Evolutionary conservation across 2,888 invertebrate genomes (phyloP).

Genomic region (Euplagia quadripunctaria): DNA sequence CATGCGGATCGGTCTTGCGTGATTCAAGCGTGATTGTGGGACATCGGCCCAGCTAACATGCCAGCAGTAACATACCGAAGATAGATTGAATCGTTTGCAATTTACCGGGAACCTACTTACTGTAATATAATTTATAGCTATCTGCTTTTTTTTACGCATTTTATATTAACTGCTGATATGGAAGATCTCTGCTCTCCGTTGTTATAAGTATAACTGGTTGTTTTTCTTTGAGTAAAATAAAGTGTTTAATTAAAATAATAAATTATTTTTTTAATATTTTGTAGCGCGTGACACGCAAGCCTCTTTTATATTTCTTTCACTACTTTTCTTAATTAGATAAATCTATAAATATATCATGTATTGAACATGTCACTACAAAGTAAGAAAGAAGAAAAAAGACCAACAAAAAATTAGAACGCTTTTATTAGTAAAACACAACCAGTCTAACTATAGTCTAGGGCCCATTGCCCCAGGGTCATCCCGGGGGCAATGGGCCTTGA

Average conservation of each 20-base stretch:
- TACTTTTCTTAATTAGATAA: background rate
- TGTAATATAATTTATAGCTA: too few relatives aligned
- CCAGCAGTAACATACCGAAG: slow-evolving; percentile 16
- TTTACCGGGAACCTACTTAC: too few relatives aligned
- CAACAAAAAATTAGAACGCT: background rate
- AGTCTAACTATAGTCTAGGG: too few relatives aligned
- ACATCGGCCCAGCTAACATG: slow-evolving; percentile 21
- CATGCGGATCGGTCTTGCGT: slow-evolving; percentile 45
- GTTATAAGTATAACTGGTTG: background rate
- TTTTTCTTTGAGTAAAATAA: background rate
- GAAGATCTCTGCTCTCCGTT: background rate
- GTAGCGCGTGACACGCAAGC: background rate
- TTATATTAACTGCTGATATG: background rate
- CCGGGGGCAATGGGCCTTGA: too few relatives aligned
- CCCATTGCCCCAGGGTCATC: too few relatives aligned
- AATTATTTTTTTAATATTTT: background rate
- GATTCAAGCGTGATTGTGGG: slow-evolving; percentile 34
- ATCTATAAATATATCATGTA: too few relatives aligned
- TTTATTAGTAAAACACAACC: too few relatives aligned
- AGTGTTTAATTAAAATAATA: background rate
- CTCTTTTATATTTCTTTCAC: background rate
- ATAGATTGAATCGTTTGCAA: background rate
- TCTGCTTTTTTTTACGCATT: too few relatives aligned
- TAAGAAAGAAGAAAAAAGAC: too few relatives aligned
- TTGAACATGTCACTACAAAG: too few relatives aligned